Evolutionary conservation across 2,888 invertebrate genomes (phyloP).

Genomic region (Hymenopus coronatus): DNA sequence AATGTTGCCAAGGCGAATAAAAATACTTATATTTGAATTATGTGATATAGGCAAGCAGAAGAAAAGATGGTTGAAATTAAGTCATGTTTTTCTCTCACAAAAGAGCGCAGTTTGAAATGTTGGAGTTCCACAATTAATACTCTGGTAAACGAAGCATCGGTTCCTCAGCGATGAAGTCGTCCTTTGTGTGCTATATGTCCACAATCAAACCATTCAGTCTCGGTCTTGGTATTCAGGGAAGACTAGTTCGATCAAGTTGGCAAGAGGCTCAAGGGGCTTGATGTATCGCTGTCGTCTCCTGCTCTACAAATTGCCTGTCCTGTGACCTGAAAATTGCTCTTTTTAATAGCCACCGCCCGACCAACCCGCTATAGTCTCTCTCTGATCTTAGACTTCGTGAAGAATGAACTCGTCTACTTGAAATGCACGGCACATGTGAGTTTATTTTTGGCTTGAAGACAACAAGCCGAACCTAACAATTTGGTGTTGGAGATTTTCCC

Average conservation of each 20-base stretch:
- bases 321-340: conserved; percentile 27
- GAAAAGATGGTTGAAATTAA: background rate
- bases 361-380: background rate
- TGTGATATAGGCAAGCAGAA: background rate
- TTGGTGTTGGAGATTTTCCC: background rate
- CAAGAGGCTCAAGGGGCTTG: background rate
- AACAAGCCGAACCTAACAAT: background rate
- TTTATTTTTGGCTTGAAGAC: conserved; percentile 11
- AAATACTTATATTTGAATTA: too few species aligned
- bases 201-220: background rate
- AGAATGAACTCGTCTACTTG: background rate
- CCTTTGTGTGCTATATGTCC: background rate
- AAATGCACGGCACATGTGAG: background rate
- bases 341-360: conserved; percentile 15
- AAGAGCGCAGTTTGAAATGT: background rate
- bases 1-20: too few species aligned
- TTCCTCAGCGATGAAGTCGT: background rate
- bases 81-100: background rate
- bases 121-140: background rate
- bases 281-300: background rate
- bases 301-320: conserved; percentile 26
- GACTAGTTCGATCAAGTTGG: background rate
- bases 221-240: background rate
- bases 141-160: background rate
- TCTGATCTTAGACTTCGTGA: background rate